These are phyloP conservation scores for Fulmarus glacialis DNA, from an alignment of 2,113 vertebrate species.

Conservation along the genomic window DNA sequence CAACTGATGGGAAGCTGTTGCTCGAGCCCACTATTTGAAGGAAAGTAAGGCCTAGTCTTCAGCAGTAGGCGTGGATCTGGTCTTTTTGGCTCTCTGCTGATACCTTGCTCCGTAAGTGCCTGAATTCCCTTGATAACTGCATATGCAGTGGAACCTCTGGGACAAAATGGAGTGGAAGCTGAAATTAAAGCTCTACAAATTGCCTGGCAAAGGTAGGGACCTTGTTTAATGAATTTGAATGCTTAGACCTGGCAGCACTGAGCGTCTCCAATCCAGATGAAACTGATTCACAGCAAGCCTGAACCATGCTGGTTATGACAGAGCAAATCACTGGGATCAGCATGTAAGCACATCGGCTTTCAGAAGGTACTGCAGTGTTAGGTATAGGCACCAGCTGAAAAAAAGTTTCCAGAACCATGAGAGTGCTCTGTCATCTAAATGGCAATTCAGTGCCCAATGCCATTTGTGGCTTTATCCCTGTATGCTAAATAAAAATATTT, in stretches of 20 bases:
- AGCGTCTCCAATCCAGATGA: not conserved
- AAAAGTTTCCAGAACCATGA: not conserved
- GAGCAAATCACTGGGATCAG: not conserved
- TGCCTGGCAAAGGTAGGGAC: not conserved
- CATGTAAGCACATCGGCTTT: not conserved
- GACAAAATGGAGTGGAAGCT: not conserved
- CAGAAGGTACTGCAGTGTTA: accelerated
- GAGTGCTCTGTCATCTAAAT: not conserved
- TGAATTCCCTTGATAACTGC: not conserved
- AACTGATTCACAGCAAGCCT: not conserved
- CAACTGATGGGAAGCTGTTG: not conserved
- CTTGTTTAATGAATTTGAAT: not conserved
- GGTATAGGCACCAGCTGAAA: not conserved
- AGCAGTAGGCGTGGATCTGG: not conserved
- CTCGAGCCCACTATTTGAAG: not conserved
- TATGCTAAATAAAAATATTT: not conserved
- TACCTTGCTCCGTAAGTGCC: not conserved
- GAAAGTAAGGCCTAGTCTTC: not conserved
- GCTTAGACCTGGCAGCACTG: not conserved
- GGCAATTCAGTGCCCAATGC: not conserved
- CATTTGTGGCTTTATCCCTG: not conserved
- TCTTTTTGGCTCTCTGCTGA: not conserved
- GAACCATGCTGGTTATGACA: not conserved
- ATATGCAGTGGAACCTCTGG: not conserved
- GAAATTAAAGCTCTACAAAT: not conserved